phyloP scores from a whole-genome alignment of 2,797 vertebrate genomes.

The Alfaro cultratus region DNA sequence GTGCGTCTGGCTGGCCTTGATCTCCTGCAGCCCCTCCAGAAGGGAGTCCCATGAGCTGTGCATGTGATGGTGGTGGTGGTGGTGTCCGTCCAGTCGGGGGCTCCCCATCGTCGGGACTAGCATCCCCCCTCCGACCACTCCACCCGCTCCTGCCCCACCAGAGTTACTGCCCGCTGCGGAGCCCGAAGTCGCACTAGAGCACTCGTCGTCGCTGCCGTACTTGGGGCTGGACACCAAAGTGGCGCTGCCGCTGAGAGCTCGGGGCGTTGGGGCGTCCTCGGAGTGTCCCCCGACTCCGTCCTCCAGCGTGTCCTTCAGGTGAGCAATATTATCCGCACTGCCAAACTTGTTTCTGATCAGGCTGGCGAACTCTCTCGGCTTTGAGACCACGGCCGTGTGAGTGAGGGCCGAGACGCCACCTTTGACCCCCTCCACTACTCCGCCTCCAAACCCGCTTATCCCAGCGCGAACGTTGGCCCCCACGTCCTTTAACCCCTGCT shows the following conservation, averaged over 20 bases:
- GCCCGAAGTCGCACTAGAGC: constrained; percentile 92
- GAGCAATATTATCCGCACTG: constrained; percentile 96
- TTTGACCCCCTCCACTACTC: constrained; percentile 95
- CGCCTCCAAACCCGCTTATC: constrained; percentile 95
- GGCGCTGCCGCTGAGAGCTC: constrained; percentile 93
- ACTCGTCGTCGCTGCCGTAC: constrained; percentile 96
- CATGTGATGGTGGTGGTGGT: constrained; percentile 85
- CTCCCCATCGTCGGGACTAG: constrained; percentile 88
- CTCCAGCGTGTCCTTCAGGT: constrained; percentile 93
- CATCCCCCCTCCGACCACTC: constrained; percentile 77
- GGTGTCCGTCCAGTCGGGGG: constrained; percentile 89
- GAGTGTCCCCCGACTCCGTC: constrained; percentile 83
- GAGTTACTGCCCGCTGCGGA: constrained; percentile 93
- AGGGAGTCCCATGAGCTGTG: constrained; percentile 90
- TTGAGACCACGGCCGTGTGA: constrained; percentile 94
- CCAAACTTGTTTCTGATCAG: constrained; percentile 98
- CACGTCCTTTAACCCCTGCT: constrained; percentile 96
- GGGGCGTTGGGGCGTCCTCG: constrained; percentile 86
- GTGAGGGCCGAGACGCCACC: constrained; percentile 94
- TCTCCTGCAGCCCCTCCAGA: constrained; percentile 93
- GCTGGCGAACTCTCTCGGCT: constrained; percentile 95
- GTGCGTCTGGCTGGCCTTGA: constrained; percentile 92
- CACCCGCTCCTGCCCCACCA: constrained; percentile 84
- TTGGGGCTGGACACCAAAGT: constrained; percentile 97
- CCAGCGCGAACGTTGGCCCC: constrained; percentile 94